Percentiles rank a stretch among this genome's conserved stretches.
phyloP scores from a whole-genome alignment of 2,797 vertebrate genomes.

The Protosalanx chinensis region DNA sequence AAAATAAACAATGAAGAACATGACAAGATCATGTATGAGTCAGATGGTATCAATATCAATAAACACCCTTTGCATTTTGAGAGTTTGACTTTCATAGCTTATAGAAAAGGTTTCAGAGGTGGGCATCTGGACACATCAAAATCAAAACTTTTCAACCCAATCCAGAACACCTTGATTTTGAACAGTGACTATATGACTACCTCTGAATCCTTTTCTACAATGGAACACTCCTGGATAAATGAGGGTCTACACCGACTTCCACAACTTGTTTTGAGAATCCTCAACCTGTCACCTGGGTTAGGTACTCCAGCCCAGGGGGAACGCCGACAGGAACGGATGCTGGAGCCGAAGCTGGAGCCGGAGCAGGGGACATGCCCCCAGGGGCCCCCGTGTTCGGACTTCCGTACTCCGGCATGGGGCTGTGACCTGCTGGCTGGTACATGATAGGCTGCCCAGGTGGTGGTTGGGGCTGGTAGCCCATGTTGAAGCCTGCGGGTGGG shows the following conservation, averaged over 20 bases:
- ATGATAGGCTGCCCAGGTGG: conserved; percentile 55
- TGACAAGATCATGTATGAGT: background rate
- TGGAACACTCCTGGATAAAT: too few species aligned
- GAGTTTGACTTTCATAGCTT: background rate
- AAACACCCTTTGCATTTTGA: background rate
- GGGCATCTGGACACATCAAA: too few species aligned
- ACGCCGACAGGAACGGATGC: conserved; percentile 60
- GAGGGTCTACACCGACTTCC: too few species aligned
- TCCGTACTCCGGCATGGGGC: conserved; percentile 50
- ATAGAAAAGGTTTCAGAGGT: too few species aligned
- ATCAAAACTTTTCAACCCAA: too few species aligned
- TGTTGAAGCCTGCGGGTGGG: conserved; percentile 71
- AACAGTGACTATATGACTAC: too few species aligned
- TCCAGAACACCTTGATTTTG: too few species aligned
- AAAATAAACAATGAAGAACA: conserved; percentile 4
- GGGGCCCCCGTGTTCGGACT: conserved; percentile 22
- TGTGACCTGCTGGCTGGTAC: conserved; percentile 68
- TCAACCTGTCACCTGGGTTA: conserved; percentile 76
- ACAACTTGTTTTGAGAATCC: too few species aligned
- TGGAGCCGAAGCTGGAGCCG: background rate
- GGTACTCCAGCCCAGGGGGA: conserved; percentile 83
- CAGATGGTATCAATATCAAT: too few species aligned
- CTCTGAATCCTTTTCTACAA: too few species aligned
- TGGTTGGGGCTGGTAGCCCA: conserved; percentile 55
- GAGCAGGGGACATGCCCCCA: conserved; percentile 34